Conservation (phyloP, 2,797 vertebrate species). For the Varecia variegata region DNA sequence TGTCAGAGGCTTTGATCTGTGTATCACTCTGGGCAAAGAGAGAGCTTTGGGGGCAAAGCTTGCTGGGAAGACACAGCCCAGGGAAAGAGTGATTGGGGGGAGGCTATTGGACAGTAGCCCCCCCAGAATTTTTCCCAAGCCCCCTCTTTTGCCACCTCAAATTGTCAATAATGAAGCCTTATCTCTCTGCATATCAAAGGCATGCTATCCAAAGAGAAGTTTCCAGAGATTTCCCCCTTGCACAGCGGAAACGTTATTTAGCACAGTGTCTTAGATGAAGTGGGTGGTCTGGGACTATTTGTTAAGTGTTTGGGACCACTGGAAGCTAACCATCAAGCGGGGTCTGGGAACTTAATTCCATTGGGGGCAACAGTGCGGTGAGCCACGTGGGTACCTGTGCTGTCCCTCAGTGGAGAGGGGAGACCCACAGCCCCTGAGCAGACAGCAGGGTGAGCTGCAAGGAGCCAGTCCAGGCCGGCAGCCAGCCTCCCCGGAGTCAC, state of each 20-base stretch:
- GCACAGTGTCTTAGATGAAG: accelerated
- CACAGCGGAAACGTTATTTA: neutral
- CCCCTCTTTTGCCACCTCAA: neutral
- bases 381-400: accelerated
- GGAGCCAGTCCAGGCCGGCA: neutral
- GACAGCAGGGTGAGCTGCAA: neutral
- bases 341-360: neutral
- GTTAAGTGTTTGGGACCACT: neutral
- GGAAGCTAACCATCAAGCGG: neutral
- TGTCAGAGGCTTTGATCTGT: neutral
- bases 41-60: neutral
- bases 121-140: neutral
- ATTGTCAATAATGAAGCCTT: neutral
- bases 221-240: neutral
- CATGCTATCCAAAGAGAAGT: neutral
- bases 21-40: neutral
- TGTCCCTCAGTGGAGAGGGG: neutral
- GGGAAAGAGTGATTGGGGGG: neutral
- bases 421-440: neutral
- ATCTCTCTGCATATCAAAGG: neutral
- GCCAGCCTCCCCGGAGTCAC: neutral
- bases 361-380: accelerated
- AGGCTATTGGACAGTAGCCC: accelerated
- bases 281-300: neutral
- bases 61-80: neutral